These are phyloP conservation scores for Chalcosyrphus nemorum DNA, from an alignment of 2,888 invertebrate genomes.

Conservation along the genomic window DNA sequence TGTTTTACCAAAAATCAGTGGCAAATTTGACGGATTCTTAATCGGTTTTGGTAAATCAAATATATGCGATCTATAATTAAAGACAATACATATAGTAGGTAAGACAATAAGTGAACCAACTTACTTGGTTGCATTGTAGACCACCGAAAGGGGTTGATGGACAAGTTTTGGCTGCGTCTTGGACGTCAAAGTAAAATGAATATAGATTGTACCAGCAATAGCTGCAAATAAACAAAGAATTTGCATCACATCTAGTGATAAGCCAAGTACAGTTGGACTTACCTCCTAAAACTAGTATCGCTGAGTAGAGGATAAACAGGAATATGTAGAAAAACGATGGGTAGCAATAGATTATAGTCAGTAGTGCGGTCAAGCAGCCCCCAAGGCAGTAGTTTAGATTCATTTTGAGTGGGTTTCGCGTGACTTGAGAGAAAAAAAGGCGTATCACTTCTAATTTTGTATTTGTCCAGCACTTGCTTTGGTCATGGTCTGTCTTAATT, in stretches of 20 bases:
- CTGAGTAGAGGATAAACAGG: conserved; percentile 80
- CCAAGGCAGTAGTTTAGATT: conserved; percentile 61
- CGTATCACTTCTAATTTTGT: conserved; percentile 41
- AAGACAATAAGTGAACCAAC: conserved; percentile 27
- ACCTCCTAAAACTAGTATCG: conserved; percentile 80
- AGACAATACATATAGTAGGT: neutral
- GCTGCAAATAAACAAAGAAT: conserved; percentile 75
- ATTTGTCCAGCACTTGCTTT: conserved; percentile 1
- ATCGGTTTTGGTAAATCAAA: conserved; percentile 81
- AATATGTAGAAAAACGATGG: conserved; percentile 81
- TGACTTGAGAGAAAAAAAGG: neutral
- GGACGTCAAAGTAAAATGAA: conserved; percentile 80
- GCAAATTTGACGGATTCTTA: conserved; percentile 84
- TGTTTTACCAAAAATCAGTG: conserved; percentile 91
- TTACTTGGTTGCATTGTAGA: conserved; percentile 82
- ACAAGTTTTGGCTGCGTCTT: conserved; percentile 78
- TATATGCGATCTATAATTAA: conserved; percentile 77
- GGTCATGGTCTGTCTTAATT: conserved; percentile 39
- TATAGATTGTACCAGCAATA: conserved; percentile 80
- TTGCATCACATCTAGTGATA: neutral
- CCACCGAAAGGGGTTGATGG: conserved; percentile 79
- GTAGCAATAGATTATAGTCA: conserved; percentile 81
- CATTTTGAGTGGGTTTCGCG: conserved; percentile 23
- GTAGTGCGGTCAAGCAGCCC: conserved; percentile 74
- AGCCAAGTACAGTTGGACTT: conserved; percentile 73